Percentiles rank a stretch among this genome's conserved stretches.
These are phyloP conservation scores for Neoitamus cyanurus DNA, from an alignment of 2,888 invertebrate genomes.

Conservation along the genomic window DNA sequence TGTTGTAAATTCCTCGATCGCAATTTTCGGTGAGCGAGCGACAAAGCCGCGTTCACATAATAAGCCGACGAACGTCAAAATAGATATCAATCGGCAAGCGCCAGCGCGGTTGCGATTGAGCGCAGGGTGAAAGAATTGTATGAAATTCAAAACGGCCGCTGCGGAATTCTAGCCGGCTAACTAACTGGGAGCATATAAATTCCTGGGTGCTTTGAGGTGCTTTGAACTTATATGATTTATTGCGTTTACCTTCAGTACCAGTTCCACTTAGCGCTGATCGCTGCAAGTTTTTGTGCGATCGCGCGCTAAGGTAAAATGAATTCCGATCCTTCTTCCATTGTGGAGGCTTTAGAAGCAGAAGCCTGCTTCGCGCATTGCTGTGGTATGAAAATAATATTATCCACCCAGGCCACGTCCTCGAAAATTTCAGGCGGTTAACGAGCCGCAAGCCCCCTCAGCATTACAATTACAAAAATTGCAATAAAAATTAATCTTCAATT, in stretches of 20 bases:
- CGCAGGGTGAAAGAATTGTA: background rate
- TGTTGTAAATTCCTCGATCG: background rate
- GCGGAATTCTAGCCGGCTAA: background rate
- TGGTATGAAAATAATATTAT: constrained; percentile 25
- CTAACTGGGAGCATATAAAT: background rate
- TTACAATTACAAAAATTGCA: constrained; percentile 42
- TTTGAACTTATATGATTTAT: constrained; percentile 37
- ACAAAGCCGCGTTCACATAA: background rate
- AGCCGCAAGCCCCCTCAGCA: background rate
- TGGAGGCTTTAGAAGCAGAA: background rate
- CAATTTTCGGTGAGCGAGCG: background rate
- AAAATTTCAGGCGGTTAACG: constrained; percentile 34
- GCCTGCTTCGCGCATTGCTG: background rate
- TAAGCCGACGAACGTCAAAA: background rate
- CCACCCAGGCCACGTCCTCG: constrained; percentile 34
- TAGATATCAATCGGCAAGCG: background rate
- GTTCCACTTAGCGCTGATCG: constrained; percentile 15
- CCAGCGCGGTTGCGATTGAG: background rate
- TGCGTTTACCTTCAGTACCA: background rate
- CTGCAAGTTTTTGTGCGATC: constrained; percentile 22
- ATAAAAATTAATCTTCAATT: constrained; percentile 44
- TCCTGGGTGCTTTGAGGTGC: background rate
- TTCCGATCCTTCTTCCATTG: background rate
- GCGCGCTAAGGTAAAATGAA: background rate
- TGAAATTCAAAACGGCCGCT: background rate